Percentiles rank a stretch among this genome's conserved stretches.
Conservation (phyloP, 2,113 vertebrate genomes). For the Nestor notabilis region DNA sequence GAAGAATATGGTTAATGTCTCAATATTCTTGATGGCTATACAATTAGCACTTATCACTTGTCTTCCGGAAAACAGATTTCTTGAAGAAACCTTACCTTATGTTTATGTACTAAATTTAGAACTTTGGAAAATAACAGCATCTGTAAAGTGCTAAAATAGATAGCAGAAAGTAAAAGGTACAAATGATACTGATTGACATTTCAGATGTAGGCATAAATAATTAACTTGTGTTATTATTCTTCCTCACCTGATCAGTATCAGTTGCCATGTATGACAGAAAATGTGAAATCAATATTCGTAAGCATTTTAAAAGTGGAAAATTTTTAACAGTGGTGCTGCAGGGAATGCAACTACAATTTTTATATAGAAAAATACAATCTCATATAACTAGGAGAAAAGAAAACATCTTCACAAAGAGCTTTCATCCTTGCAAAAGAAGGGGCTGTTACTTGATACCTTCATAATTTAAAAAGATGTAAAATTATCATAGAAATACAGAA, state of each 20-base stretch:
- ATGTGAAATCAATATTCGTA: background rate
- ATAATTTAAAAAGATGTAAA: background rate
- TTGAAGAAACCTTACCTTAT: background rate
- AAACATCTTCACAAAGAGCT: background rate
- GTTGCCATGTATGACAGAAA: background rate
- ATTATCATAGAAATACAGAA: background rate
- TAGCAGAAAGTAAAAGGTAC: background rate
- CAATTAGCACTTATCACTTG: background rate
- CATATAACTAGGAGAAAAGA: background rate
- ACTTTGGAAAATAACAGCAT: background rate
- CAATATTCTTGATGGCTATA: background rate
- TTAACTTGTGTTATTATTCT: background rate
- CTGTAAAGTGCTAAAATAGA: background rate
- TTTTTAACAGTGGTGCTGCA: background rate
- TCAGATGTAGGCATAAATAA: background rate
- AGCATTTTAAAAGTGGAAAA: background rate
- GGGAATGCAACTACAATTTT: background rate
- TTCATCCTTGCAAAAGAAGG: background rate
- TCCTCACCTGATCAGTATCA: background rate
- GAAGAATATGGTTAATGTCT: background rate
- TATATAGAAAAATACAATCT: background rate
- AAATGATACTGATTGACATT: background rate
- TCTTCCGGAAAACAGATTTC: background rate
- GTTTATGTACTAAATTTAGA: background rate
- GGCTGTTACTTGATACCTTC: background rate